Percentiles rank a stretch among this genome's conserved stretches.
phyloP scores from a whole-genome alignment of 2,113 vertebrate species.

The Clupea harengus region DNA sequence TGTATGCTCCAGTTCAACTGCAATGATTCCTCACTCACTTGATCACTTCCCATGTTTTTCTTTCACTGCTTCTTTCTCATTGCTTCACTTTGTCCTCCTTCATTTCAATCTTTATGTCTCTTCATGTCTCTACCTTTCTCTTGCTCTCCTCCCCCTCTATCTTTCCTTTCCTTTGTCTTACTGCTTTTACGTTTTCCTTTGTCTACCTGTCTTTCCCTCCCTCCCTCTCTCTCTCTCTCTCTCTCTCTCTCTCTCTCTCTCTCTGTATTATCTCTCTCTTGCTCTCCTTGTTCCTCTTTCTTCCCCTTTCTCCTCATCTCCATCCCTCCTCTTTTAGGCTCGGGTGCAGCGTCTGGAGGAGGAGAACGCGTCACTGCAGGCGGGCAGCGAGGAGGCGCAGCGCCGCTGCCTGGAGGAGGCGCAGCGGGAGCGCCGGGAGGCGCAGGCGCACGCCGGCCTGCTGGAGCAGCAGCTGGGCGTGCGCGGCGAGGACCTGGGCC shows the following conservation, averaged over 20 bases:
- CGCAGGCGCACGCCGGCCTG: conserved; percentile 66
- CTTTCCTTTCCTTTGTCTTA: not conserved
- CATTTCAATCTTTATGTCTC: not conserved
- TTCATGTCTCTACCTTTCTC: not conserved
- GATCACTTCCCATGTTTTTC: not conserved
- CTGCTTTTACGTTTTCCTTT: not conserved
- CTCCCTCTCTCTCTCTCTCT: not conserved
- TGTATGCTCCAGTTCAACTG: not conserved
- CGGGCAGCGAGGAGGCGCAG: conserved; percentile 55
- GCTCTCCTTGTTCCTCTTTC: not conserved
- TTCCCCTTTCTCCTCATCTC: not conserved
- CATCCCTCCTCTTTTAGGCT: not conserved
- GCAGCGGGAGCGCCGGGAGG: conserved; percentile 67
- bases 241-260: not conserved
- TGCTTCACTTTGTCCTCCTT: not conserved
- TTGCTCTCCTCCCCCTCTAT: not conserved
- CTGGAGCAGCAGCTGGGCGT: conserved; percentile 81
- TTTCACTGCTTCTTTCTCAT: not conserved
- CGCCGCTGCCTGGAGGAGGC: conserved; percentile 63
- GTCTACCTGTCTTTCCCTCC: not conserved
- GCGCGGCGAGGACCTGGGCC: conserved; percentile 77
- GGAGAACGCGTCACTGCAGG: conserved; percentile 73
- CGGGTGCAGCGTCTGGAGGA: conserved; percentile 66
- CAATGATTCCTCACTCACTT: not conserved
- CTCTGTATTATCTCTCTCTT: not conserved